A percentile compares a stretch with the other conserved stretches of the same genome.
These are phyloP conservation scores for Mustela lutreola DNA, from an alignment of 2,113 vertebrate genomes.

Conservation along the genomic window DNA sequence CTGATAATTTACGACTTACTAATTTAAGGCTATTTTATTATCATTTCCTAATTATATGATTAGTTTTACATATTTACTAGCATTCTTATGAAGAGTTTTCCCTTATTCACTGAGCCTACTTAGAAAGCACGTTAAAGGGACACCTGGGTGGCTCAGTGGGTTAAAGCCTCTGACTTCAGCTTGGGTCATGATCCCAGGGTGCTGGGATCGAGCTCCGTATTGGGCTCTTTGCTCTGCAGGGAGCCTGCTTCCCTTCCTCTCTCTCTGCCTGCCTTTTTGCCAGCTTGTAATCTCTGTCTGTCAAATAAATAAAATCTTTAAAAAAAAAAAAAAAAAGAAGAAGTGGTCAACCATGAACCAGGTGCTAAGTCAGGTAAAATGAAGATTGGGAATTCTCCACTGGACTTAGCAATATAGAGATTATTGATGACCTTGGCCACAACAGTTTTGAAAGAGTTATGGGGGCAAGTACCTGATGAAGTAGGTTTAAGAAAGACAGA, in stretches of 20 bases:
- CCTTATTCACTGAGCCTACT: background rate
- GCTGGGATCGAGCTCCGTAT: too few species aligned
- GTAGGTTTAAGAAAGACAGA: background rate
- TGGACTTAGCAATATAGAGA: background rate
- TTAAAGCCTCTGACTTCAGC: too few species aligned
- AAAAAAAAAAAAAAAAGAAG: too few species aligned
- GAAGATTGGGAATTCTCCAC: background rate
- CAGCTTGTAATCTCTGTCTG: too few species aligned
- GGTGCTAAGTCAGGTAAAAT: background rate
- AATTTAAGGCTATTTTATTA: background rate
- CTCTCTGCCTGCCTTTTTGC: too few species aligned
- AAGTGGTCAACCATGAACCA: background rate
- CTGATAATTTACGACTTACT: background rate
- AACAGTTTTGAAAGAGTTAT: background rate
- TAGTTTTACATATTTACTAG: background rate
- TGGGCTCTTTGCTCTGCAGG: too few species aligned
- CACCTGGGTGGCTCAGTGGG: too few species aligned
- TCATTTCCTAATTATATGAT: background rate
- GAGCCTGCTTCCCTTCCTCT: too few species aligned
- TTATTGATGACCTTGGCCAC: background rate
- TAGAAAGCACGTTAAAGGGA: background rate
- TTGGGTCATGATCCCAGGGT: too few species aligned
- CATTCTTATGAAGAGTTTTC: background rate
- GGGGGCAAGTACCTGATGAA: background rate
- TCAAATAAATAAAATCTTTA: too few species aligned